Conservation (phyloP, 2,113 vertebrate species). For the Bambusicola thoracicus region DNA sequence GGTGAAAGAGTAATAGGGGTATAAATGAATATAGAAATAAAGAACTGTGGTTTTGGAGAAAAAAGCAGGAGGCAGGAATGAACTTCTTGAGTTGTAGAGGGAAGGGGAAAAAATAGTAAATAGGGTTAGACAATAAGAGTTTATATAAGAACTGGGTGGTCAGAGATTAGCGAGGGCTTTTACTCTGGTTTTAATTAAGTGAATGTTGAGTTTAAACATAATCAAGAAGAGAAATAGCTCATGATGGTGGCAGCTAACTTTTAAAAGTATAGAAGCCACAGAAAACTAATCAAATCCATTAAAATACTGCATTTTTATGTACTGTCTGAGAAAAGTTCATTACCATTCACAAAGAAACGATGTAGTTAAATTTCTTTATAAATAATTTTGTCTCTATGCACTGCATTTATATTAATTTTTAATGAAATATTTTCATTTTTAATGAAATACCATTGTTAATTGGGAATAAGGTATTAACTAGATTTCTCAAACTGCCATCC, state of each 20-base stretch:
- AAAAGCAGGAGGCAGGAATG: neutral
- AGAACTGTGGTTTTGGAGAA: neutral
- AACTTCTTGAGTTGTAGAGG: neutral
- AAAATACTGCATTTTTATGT: neutral
- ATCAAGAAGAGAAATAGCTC: neutral
- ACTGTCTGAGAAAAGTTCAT: neutral
- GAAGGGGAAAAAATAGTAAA: neutral
- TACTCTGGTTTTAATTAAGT: neutral
- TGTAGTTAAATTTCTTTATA: neutral
- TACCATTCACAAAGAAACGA: neutral
- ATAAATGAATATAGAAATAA: neutral
- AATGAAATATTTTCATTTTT: neutral
- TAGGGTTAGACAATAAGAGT: neutral
- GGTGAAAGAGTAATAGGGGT: neutral
- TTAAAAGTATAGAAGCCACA: neutral
- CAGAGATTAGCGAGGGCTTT: neutral
- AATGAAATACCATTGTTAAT: neutral
- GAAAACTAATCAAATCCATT: neutral
- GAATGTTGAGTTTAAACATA: neutral
- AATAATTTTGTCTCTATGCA: neutral
- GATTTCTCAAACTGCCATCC: neutral
- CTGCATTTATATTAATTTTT: neutral
- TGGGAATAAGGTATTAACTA: neutral
- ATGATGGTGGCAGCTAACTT: neutral
- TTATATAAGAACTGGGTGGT: neutral